Evolutionary conservation across 2,113 vertebrate genomes (phyloP).

Genomic region (Trogon surrucura): DNA sequence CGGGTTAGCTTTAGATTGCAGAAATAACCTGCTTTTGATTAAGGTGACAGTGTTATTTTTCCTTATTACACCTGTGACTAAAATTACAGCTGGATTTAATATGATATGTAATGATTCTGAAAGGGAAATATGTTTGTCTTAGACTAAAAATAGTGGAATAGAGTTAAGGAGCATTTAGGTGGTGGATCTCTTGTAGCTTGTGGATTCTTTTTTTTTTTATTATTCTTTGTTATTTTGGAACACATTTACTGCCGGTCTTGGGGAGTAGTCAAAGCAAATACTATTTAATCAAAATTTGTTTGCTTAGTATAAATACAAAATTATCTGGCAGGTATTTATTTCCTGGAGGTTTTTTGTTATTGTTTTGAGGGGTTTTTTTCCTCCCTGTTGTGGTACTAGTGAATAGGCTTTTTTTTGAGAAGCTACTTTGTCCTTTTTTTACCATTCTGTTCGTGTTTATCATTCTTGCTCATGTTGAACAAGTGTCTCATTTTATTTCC

Average conservation of each 20-base stretch:
- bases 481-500: not conserved
- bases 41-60: not conserved
- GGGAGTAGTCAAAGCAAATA: not conserved
- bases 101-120: not conserved
- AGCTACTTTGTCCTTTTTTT: not conserved
- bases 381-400: not conserved
- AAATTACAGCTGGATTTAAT: not conserved
- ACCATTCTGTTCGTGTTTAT: not conserved
- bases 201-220: not conserved
- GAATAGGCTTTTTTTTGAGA: not conserved
- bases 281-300: not conserved
- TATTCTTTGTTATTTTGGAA: not conserved
- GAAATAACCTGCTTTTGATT: constrained; percentile 11
- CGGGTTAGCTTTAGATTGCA: not conserved
- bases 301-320: not conserved
- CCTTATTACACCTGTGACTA: not conserved
- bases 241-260: not conserved
- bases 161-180: not conserved
- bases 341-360: not conserved
- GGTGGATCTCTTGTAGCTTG: not conserved
- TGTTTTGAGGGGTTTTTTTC: not conserved
- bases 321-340: not conserved
- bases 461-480: not conserved
- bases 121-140: not conserved
- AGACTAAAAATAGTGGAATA: not conserved